Base-by-base conservation (phyloP, 1,140 invertebrate species). In the Cyphomyrmex costatus region DNA sequence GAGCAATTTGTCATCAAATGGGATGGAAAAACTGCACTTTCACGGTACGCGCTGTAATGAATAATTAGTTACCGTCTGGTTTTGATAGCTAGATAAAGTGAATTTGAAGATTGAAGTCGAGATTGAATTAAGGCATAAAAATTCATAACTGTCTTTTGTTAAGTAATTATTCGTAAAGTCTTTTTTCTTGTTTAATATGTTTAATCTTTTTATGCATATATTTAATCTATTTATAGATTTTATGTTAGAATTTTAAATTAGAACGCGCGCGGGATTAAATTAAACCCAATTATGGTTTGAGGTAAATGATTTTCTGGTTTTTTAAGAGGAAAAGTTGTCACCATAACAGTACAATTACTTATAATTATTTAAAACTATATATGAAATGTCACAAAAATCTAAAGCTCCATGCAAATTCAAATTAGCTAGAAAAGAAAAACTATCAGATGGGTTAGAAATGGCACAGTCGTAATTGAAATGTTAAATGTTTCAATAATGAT, bases 1-100 rank as follows among this genome's bases (percentile, higher is more conserved):
- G 21, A 80, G 21, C 51, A 68, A 80, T 80, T 53, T 49, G 46
- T 30, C 53, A 68, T 53, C 24, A 63, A 61, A 79, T 79, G 24
- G n/a, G 46, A 4, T 12, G 63, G 30, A 70, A 80, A 56, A 80
- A 71, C 4, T 80, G 46, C 42, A 56, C 21, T 16, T 27, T 70
- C 49, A 36, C 16, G 65, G 21, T 24, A 14, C 21, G 21, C 65
- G 21, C 65, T 42, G 33, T 80, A 51, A 80, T 27, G 65, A 80
- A 80, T 51, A 71, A 80, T 80, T 56, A 51, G 33, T 70, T 80
- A 42, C 21, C 46, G 27, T 56, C 30, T 42, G 49, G 10, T 68
- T 80, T 53, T 42, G 63, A 42, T 30, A 80, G 77, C 19, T 36
- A 36, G 46, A 80, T 53, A 51, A 80, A 70, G 27, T 30, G 24